phyloP scores from a whole-genome alignment of 2,888 invertebrate species.

The Boloria euphrosyne region DNA sequence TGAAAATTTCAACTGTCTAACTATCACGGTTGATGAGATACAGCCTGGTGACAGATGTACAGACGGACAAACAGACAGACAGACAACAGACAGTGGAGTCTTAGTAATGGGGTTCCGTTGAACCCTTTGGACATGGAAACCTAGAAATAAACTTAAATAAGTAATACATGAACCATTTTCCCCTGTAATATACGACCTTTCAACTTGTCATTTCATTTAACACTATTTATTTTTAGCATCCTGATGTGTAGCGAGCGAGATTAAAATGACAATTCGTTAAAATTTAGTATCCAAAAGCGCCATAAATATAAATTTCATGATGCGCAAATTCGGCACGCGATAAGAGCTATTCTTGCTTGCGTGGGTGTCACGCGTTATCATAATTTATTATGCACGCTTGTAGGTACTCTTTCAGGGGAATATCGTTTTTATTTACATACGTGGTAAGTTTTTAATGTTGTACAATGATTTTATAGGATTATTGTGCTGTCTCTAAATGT shows the following conservation, averaged over 20 bases:
- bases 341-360: slow-evolving; percentile 54
- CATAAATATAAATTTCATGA: slow-evolving; percentile 44
- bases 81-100: too few relatives aligned
- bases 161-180: not conserved
- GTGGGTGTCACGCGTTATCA: slow-evolving; percentile 53
- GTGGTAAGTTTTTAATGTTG: slow-evolving; percentile 27
- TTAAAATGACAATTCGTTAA: slow-evolving; percentile 46
- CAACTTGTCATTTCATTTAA: slow-evolving; percentile 22
- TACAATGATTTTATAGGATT: slow-evolving; percentile 14
- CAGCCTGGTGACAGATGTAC: too few relatives aligned
- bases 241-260: slow-evolving; percentile 39
- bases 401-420: slow-evolving; percentile 46
- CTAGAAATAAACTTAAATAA: too few relatives aligned
- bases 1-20: too few relatives aligned
- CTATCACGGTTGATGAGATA: too few relatives aligned
- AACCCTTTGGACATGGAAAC: too few relatives aligned
- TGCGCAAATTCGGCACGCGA: slow-evolving; percentile 55
- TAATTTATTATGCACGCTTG: slow-evolving; percentile 56
- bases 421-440: slow-evolving; percentile 37
- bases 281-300: slow-evolving; percentile 42
- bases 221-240: slow-evolving; percentile 39
- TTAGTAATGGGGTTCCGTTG: too few relatives aligned
- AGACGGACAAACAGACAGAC: too few relatives aligned
- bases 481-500: slow-evolving; percentile 9
- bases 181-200: slow-evolving; percentile 10